Base-by-base conservation (phyloP, 2,888 invertebrate genomes). In the Agrochola circellaris region DNA sequence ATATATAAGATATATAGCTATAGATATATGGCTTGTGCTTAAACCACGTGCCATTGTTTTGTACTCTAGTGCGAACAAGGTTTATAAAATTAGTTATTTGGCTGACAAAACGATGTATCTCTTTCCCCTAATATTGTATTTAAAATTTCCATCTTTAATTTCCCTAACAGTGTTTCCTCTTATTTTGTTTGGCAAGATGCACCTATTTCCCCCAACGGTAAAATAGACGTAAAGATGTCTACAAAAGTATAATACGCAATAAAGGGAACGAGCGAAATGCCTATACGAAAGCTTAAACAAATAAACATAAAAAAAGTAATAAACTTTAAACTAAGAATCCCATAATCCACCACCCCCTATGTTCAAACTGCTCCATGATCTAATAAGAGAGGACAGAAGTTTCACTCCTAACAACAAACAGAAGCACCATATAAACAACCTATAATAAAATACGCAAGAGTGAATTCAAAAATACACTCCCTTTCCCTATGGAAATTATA, bases 291-390 rank as follows among this genome's bases (percentile, higher is more conserved):
- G 66, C 76, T 84, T 76, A 80, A 76, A 76, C 84, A 84, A 84
- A 84, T 87, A 84, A 87, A 87, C 73, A 84, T 84, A 84, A 84
- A 87, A 87, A 87, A 79, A 72, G 67, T 75, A 79, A 87, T 87
- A 76, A 84, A 84, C 84, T 84, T 87, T 87, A 87, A 83, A 84
- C 81, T 84, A 87, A 79, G 73, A 84, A 79, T 76, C 84, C 80
- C 71, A 87, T 84, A 86, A 84, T 84, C 87, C 87, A 80, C 72
- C 75, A 87, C 73, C 87, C 87, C 84, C 80, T 73, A 61, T 74
- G 84, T 69, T 72, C 69, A 26, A 75, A 74, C 54, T 30, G 73
- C 38, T 72, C 23, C 38, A 71, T 58, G 54, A 26, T 23, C 0
- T 38, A 30, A 17, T 13, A 45, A 15, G 0, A 48, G 3, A 45